Evolutionary conservation across 92 coral and sea anemone species (phyloP).

Genomic region (Palythoa grandiflora): DNA sequence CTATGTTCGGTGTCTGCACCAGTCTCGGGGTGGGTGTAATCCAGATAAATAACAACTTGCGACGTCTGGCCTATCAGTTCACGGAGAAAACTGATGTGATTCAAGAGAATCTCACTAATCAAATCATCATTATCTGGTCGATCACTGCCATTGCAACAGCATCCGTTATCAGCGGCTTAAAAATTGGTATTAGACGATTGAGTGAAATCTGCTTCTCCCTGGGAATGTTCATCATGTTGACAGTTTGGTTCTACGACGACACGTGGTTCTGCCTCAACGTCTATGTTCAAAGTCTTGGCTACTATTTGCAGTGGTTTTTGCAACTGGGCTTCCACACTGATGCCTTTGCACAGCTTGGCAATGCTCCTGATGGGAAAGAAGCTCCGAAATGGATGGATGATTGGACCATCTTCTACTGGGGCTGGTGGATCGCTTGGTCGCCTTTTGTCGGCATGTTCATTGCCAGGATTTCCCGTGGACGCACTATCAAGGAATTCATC

Average conservation of each 20-base stretch:
- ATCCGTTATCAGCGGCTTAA: constrained; percentile 89
- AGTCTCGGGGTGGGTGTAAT: too few relatives aligned
- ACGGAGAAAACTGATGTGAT: neutral
- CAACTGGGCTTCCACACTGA: constrained; percentile 97
- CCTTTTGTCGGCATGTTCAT: constrained; percentile 96
- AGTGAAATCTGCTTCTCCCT: constrained; percentile 87
- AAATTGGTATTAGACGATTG: constrained; percentile 85
- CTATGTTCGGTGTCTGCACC: too few relatives aligned
- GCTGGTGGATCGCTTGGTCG: constrained; percentile 99
- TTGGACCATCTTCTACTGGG: constrained; percentile 99
- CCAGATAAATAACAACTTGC: too few relatives aligned
- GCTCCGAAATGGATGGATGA: constrained; percentile 83
- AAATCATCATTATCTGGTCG: constrained; percentile 88
- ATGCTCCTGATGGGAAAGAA: constrained; percentile 81
- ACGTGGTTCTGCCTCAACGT: constrained; percentile 86
- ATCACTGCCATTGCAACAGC: constrained; percentile 88
- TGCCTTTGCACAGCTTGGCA: constrained; percentile 92
- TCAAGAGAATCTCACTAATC: constrained; percentile 57
- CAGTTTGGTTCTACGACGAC: constrained; percentile 86
- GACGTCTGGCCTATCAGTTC: too few relatives aligned
- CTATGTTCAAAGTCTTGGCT: constrained; percentile 79
- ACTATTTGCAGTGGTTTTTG: constrained; percentile 79
- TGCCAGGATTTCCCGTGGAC: constrained; percentile 83
- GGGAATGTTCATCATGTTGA: constrained; percentile 83
- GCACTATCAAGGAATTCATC: constrained; percentile 87